These are phyloP conservation scores for Cynocephalus volans DNA, from an alignment of 2,113 vertebrate species.

Conservation along the genomic window DNA sequence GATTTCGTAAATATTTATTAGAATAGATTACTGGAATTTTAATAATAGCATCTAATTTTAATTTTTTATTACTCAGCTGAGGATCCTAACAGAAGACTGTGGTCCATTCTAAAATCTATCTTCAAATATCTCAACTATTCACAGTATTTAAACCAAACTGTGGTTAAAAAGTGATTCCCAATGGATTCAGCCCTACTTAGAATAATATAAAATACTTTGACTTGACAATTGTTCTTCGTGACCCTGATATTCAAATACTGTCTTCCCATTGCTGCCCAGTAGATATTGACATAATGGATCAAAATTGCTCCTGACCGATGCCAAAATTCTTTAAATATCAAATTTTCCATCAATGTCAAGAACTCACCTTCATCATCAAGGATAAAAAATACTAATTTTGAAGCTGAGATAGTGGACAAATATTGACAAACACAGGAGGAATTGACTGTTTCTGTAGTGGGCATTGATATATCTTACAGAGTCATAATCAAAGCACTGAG, in stretches of 20 bases:
- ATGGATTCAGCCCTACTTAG: not conserved
- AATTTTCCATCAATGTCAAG: constrained; percentile 20
- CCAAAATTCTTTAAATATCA: constrained; percentile 23
- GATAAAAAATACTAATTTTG: not conserved
- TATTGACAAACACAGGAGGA: not conserved
- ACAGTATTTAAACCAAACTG: not conserved
- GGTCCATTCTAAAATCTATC: constrained; percentile 7
- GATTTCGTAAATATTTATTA: constrained; percentile 37
- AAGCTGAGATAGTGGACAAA: not conserved
- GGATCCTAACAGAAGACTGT: not conserved
- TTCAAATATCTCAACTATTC: constrained; percentile 11
- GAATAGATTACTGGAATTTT: constrained; percentile 42
- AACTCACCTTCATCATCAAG: constrained; percentile 52
- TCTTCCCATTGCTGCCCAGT: not conserved
- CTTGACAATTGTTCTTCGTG: not conserved
- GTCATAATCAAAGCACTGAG: not conserved
- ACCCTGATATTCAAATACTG: not conserved
- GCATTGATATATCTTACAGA: constrained; percentile 16
- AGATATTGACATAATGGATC: constrained; percentile 12
- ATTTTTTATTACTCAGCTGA: constrained; percentile 31
- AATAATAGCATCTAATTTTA: constrained; percentile 22
- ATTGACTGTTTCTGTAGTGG: not conserved
- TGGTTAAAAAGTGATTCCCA: not conserved
- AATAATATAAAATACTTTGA: not conserved
- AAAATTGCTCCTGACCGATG: constrained; percentile 43